phyloP scores from a whole-genome alignment of 2,888 invertebrate genomes.

The Zaprionus obscuricornis region DNA sequence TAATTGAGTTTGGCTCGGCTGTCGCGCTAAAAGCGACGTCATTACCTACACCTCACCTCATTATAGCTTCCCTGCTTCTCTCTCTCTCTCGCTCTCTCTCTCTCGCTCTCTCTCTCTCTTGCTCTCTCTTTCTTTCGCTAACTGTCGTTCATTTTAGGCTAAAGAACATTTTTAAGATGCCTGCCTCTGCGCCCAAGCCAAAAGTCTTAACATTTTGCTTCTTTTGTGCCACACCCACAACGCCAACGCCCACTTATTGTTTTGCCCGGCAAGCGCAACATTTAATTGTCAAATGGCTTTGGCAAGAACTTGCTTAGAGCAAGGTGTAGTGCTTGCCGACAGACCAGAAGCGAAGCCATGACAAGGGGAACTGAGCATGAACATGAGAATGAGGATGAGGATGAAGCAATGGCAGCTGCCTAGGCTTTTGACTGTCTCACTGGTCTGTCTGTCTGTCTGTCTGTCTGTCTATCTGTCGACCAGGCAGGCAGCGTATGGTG shows the following conservation, averaged over 20 bases:
- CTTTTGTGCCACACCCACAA: too few relatives aligned
- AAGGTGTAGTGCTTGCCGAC: background rate
- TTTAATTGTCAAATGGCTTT: conserved; percentile 72
- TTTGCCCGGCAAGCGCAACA: conserved; percentile 58
- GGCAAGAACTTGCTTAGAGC: conserved; percentile 30
- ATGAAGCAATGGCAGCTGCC: background rate
- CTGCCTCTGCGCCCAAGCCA: background rate
- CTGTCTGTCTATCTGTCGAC: conserved; percentile 21
- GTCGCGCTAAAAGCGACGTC: conserved; percentile 72
- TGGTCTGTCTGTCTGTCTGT: background rate
- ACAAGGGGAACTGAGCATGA: too few relatives aligned
- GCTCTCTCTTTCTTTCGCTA: too few relatives aligned
- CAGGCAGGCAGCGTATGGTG: too few relatives aligned
- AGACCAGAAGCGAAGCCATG: too few relatives aligned
- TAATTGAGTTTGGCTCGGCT: conserved; percentile 72
- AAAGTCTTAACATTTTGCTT: background rate
- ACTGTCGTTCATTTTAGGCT: too few relatives aligned
- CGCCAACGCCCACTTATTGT: conserved; percentile 49
- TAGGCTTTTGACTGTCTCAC: background rate
- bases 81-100: too few relatives aligned
- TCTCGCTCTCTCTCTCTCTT: too few relatives aligned
- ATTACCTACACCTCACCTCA: conserved; percentile 46
- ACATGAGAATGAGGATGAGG: too few relatives aligned
- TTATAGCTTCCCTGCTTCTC: background rate
- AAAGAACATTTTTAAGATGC: conserved; percentile 73